These are phyloP conservation scores for Oscheius sp. DNA, from an alignment of 2,888 invertebrate species.

Conservation along the genomic window DNA sequence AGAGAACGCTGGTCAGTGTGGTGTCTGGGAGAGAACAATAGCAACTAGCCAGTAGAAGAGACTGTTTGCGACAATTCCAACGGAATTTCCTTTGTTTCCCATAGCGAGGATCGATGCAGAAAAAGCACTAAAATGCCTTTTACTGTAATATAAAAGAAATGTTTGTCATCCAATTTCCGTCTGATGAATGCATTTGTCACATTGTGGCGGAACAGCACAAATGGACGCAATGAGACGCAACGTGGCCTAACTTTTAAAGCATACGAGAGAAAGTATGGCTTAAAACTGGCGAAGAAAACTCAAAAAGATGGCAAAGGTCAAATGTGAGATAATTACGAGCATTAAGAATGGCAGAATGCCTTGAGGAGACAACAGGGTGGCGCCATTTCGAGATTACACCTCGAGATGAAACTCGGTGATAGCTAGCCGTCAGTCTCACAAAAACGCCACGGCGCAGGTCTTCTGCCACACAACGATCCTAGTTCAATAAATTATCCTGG, in stretches of 20 bases:
- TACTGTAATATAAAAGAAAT: too few species aligned
- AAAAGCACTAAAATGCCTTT: too few species aligned
- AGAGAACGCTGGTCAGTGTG: not conserved
- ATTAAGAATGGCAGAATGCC: conserved; percentile 1
- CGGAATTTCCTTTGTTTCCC: too few species aligned
- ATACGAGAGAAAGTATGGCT: not conserved
- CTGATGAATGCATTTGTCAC: too few species aligned
- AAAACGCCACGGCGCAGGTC: conserved; percentile 7
- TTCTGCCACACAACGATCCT: not conserved
- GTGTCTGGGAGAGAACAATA: not conserved
- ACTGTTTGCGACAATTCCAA: too few species aligned
- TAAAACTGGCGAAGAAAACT: not conserved
- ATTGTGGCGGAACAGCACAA: too few species aligned
- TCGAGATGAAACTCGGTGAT: conserved; percentile 31
- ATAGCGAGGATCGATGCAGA: too few species aligned
- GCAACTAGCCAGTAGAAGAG: not conserved
- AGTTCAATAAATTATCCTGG: too few species aligned
- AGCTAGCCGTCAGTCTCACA: conserved; percentile 21
- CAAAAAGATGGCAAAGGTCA: not conserved
- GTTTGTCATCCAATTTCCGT: too few species aligned
- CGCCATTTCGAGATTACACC: conserved; percentile 35
- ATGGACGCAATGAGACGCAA: too few species aligned
- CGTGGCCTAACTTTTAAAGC: too few species aligned
- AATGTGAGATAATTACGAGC: conserved; percentile 1
- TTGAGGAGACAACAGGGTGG: conserved; percentile 24